Base-by-base conservation (phyloP, 2,113 vertebrate genomes). In the Neolamprologus longior region DNA sequence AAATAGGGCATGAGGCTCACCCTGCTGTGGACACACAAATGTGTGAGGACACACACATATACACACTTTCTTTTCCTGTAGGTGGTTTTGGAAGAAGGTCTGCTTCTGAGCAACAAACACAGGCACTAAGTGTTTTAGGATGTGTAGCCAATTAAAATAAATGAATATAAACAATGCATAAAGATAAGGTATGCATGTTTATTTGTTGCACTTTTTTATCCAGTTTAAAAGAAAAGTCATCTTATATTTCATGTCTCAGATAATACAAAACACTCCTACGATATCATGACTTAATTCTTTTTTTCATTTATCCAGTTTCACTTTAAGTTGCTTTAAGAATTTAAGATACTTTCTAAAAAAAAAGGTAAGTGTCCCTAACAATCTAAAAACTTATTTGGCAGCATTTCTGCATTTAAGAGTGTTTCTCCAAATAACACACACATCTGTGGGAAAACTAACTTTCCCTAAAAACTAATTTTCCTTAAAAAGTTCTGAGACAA, bases 1-100 rank as follows among this genome's bases (percentile, higher is more conserved):
- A 96, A 95, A 94, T 93, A 89, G 95, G 95, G 90, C 92, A 94
- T 26, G 86, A 90, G 86, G 47, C 92, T 90, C 82, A 89, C 82
- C 92, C 91, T 24, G 89, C 91, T 92, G 93, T 88, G 92, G 93
- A 91, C 78, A 91, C 90, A 85, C 86, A 90, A 55, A 85, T 53
- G 58, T 52, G 37, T 2, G 53, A 86, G 42, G 42, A 86, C 71
- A 88, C 76, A 86, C 80, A 86, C 53, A 71, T 21, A 88, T 31
- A 78, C 42, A 79, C n/a, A 81, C 31, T 45, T 35, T 90, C 8
- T 68, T 84, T 61, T 90, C 35, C 81, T 40, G 35, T 84, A 81
- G 82, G 88, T 85, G 55, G 7, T 58, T 81, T 81, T 81, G 47
- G 31, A 78, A 58, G 61, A 40, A 86, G 28, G 58, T 93, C 90